These are phyloP conservation scores for Hyles euphorbiae DNA, from an alignment of 1,140 invertebrate genomes.

Conservation along the genomic window DNA sequence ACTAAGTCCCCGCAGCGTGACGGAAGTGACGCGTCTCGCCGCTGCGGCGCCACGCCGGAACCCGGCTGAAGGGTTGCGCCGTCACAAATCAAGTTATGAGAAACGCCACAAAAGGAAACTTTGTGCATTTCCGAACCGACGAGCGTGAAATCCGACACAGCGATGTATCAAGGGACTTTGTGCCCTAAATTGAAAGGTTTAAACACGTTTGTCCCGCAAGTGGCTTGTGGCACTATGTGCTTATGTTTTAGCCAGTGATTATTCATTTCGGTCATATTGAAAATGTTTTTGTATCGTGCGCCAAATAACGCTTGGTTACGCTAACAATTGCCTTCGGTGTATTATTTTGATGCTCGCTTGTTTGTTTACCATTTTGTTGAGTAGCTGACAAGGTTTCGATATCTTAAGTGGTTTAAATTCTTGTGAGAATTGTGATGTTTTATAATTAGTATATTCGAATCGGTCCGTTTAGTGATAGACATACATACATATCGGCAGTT, in stretches of 20 bases:
- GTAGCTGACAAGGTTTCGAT: too few relatives aligned
- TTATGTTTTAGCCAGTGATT: constrained; percentile 28
- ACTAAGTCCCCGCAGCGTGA: constrained; percentile 7
- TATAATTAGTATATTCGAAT: too few relatives aligned
- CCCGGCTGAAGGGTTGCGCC: constrained; percentile 65
- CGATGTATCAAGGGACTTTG: constrained; percentile 32
- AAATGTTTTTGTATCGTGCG: constrained; percentile 24
- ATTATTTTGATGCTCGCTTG: background rate
- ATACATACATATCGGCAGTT: too few relatives aligned
- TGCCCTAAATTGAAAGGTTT: constrained; percentile 36
- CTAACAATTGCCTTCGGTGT: constrained; percentile 3
- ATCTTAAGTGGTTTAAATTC: too few relatives aligned
- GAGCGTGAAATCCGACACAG: constrained; percentile 59
- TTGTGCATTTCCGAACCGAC: constrained; percentile 67
- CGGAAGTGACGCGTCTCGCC: constrained; percentile 65
- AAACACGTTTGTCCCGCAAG: constrained; percentile 9
- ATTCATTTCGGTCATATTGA: constrained; percentile 30
- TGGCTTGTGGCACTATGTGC: constrained; percentile 10
- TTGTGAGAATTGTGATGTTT: too few relatives aligned
- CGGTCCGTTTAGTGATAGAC: too few relatives aligned
- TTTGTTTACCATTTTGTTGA: too few relatives aligned
- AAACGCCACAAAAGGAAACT: constrained; percentile 74
- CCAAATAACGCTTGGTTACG: constrained; percentile 1
- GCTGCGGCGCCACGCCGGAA: constrained; percentile 60
- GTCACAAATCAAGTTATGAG: constrained; percentile 73